These are phyloP conservation scores for Gallinago stenura DNA, from an alignment of 2,797 vertebrate genomes.

Conservation along the genomic window DNA sequence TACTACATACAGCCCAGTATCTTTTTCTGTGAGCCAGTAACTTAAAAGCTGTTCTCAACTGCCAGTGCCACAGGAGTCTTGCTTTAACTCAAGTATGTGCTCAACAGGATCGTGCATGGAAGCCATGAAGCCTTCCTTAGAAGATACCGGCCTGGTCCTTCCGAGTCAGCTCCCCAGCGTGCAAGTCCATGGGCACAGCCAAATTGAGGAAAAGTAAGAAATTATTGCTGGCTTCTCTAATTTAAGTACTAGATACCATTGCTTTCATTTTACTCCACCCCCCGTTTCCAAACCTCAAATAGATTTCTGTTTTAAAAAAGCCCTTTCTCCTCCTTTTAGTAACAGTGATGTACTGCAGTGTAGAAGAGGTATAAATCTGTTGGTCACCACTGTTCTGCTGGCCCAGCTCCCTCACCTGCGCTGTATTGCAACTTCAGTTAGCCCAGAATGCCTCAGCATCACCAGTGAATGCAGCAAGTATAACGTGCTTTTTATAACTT, in stretches of 20 bases:
- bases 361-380: neutral
- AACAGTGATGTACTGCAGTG: neutral
- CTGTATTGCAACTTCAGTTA: neutral
- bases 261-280: neutral
- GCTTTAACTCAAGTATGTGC: neutral
- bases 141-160: neutral
- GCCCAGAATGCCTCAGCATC: neutral
- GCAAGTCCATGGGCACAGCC: neutral
- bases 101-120: neutral
- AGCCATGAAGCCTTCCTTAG: neutral
- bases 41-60: neutral
- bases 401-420: neutral
- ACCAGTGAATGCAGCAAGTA: neutral
- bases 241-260: neutral
- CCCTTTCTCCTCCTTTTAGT: neutral
- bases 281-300: neutral
- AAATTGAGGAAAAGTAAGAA: neutral
- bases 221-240: neutral
- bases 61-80: neutral
- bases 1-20: neutral
- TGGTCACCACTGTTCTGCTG: neutral
- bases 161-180: accelerated
- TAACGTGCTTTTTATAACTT: neutral
- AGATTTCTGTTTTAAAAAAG: neutral
- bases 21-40: neutral